Percentiles rank a stretch among this genome's conserved stretches.
Conservation (phyloP, 2,888 invertebrate genomes). For the Aspidiotus destructor region DNA sequence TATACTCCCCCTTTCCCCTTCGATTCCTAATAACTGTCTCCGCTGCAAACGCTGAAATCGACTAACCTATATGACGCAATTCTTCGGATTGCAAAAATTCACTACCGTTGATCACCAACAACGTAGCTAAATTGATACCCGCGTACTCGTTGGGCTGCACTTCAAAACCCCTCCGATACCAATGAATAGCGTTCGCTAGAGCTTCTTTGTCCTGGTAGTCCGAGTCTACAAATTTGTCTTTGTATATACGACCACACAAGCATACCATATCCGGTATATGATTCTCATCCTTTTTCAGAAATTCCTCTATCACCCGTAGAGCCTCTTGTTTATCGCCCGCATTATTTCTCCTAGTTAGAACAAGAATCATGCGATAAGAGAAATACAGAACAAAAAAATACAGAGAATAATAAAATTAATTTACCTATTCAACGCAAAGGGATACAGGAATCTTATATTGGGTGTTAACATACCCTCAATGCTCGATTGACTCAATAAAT, state of each 20-base stretch:
- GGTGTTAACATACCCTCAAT: slow-evolving; percentile 78
- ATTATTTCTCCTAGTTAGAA: slow-evolving; percentile 56
- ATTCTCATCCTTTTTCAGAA: slow-evolving; percentile 85
- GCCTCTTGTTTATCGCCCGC: slow-evolving; percentile 92
- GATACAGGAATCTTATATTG: slow-evolving; percentile 85
- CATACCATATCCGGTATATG: slow-evolving; percentile 96
- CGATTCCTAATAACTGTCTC: no score
- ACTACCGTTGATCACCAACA: slow-evolving; percentile 91
- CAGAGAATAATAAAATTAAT: slow-evolving; percentile 29
- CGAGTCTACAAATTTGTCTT: slow-evolving; percentile 94
- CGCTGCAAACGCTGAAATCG: background rate
- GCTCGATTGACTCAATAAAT: slow-evolving; percentile 79
- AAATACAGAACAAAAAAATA: background rate
- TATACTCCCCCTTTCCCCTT: no score
- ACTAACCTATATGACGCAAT: slow-evolving; percentile 72
- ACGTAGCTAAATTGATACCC: slow-evolving; percentile 94
- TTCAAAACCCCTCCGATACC: slow-evolving; percentile 96
- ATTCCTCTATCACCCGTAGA: slow-evolving; percentile 78
- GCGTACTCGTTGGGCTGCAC: slow-evolving; percentile 98
- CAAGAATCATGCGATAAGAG: background rate
- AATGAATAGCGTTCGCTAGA: slow-evolving; percentile 83
- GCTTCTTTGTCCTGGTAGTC: slow-evolving; percentile 79
- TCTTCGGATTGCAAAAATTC: slow-evolving; percentile 87
- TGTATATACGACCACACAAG: slow-evolving; percentile 93
- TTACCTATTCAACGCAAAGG: slow-evolving; percentile 88